Evolutionary conservation across 64 coral and sea anemone genomes (phyloP).

Genomic region (Anthopleura sola): DNA sequence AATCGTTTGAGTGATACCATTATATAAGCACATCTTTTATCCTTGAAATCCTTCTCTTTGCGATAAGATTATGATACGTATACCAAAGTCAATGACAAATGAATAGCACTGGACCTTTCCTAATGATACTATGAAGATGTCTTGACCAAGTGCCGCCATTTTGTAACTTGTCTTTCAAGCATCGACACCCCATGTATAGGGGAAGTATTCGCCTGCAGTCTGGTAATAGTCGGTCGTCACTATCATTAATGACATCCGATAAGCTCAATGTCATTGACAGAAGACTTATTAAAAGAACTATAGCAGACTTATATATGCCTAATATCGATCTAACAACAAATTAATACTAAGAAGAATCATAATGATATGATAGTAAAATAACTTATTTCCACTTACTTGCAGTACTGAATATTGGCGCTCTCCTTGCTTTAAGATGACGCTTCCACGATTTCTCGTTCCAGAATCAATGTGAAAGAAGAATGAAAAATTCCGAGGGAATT

Average conservation of each 20-base stretch:
- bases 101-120: background rate
- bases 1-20: background rate
- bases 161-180: background rate
- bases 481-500: background rate
- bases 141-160: background rate
- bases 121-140: background rate
- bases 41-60: background rate
- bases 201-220: background rate
- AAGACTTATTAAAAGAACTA: constrained; percentile 9
- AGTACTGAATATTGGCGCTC: too few relatives aligned
- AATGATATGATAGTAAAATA: background rate
- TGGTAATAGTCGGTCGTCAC: background rate
- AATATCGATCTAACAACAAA: background rate
- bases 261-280: constrained; percentile 4
- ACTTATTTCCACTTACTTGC: too few relatives aligned
- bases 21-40: background rate
- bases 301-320: background rate
- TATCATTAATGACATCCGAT: constrained; percentile 16
- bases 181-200: background rate
- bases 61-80: constrained; percentile 7
- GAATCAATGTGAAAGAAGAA: background rate
- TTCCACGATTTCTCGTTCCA: background rate
- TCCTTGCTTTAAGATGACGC: too few relatives aligned
- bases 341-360: too few relatives aligned
- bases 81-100: background rate